Evolutionary conservation across 2,888 invertebrate genomes (phyloP).

Genomic region (Philereme vetulata): DNA sequence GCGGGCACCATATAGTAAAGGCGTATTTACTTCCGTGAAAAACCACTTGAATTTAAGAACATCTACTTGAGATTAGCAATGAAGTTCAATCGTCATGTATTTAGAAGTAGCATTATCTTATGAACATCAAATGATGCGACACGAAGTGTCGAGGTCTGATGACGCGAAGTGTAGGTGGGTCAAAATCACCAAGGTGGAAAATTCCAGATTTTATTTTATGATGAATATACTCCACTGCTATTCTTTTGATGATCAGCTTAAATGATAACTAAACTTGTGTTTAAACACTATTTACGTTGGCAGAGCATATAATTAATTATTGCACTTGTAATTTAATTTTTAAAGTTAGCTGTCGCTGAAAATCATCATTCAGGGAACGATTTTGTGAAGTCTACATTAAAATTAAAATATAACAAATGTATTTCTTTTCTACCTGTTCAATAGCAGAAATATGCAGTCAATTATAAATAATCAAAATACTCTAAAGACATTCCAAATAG

Average conservation of each 20-base stretch:
- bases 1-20: no score
- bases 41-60: no score
- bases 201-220: conserved; percentile 9
- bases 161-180: no score
- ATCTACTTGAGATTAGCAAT: no score
- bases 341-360: conserved; percentile 7
- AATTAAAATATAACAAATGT: neutral
- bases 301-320: conserved; percentile 8
- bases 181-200: neutral
- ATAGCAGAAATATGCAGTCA: neutral
- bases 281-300: conserved; percentile 6
- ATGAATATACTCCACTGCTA: conserved; percentile 5
- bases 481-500: neutral
- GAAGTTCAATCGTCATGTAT: no score
- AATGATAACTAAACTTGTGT: neutral
- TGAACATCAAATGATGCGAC: no score
- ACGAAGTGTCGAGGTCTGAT: no score
- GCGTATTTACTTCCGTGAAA: no score
- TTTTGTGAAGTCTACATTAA: neutral
- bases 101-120: no score
- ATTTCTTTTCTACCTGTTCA: neutral
- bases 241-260: neutral
- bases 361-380: conserved; percentile 6
- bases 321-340: conserved; percentile 7
- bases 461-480: neutral